These are phyloP conservation scores for Hemitrygon akajei DNA, from an alignment of 2,797 vertebrate genomes.

Conservation along the genomic window DNA sequence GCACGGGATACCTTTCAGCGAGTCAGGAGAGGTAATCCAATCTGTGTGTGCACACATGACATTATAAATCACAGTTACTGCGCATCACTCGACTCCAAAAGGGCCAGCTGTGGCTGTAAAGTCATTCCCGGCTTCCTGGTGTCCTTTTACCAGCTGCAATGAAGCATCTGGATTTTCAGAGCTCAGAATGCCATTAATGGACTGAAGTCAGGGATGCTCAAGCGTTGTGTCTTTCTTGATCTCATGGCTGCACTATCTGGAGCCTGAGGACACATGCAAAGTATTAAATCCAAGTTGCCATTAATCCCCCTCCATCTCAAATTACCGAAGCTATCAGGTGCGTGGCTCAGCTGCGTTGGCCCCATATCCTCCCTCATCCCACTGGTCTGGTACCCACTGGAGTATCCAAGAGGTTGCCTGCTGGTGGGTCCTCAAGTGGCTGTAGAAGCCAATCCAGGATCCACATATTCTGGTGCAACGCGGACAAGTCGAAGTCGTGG, in stretches of 20 bases:
- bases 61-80: neutral
- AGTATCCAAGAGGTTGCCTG: too few species aligned
- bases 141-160: neutral
- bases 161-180: neutral
- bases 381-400: too few species aligned
- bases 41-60: conserved; percentile 15
- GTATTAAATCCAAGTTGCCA: neutral
- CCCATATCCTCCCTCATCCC: neutral
- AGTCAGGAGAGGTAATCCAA: conserved; percentile 28
- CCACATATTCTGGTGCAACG: too few species aligned
- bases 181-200: neutral
- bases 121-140: neutral
- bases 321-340: neutral
- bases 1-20: neutral
- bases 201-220: neutral
- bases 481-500: too few species aligned
- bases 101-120: neutral
- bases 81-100: neutral
- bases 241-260: neutral
- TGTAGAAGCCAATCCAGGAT: too few species aligned
- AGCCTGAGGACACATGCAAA: neutral
- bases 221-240: neutral
- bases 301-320: neutral
- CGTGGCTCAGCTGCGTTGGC: neutral
- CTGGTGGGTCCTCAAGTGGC: too few species aligned